Evolutionary conservation across 2,797 vertebrate genomes (phyloP).

Genomic region (Hozukius guyotensis): DNA sequence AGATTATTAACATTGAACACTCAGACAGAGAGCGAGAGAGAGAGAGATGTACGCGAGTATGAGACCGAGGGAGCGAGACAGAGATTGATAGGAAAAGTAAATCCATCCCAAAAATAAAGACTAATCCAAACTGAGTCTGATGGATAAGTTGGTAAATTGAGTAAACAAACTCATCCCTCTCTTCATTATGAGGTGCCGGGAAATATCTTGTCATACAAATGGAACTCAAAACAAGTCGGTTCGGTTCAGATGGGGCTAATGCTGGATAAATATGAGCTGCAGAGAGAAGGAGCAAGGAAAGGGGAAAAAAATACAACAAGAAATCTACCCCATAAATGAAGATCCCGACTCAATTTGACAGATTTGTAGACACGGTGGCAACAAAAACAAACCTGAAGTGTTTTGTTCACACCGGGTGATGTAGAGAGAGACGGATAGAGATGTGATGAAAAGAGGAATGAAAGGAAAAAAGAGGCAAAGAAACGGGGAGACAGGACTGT

Average conservation of each 20-base stretch:
- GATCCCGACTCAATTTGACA: constrained; percentile 32
- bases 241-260: constrained; percentile 55
- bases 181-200: constrained; percentile 55
- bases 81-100: constrained; percentile 51
- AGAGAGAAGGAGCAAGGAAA: neutral
- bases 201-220: constrained; percentile 59
- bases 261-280: constrained; percentile 37
- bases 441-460: neutral
- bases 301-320: neutral
- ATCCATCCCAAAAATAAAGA: constrained; percentile 50
- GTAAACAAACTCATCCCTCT: constrained; percentile 65
- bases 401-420: neutral
- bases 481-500: neutral
- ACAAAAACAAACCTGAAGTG: constrained; percentile 18
- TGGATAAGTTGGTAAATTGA: constrained; percentile 66
- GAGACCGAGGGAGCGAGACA: constrained; percentile 11
- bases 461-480: neutral
- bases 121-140: constrained; percentile 66
- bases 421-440: neutral
- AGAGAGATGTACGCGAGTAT: neutral
- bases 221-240: constrained; percentile 52
- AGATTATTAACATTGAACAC: neutral
- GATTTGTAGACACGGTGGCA: constrained; percentile 18
- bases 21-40: neutral
- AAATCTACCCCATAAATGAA: constrained; percentile 36